A percentile compares a stretch with the other conserved stretches of the same genome.
Conservation (phyloP, 1,140 invertebrate genomes). For the Heliconius melpomene region DNA sequence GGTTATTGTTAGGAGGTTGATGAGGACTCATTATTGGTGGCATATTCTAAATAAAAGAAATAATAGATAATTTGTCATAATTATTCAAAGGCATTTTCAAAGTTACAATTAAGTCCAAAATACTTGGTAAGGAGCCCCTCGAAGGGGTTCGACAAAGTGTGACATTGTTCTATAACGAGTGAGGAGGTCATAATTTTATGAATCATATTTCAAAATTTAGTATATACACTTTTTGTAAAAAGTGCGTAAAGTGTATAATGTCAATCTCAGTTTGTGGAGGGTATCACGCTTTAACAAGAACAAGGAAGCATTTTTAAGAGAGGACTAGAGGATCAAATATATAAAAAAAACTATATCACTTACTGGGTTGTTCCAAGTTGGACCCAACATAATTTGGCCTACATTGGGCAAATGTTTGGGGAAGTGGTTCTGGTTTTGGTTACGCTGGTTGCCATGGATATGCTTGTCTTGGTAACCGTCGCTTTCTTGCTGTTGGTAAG, state of each 20-base stretch:
- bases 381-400: conserved; percentile 44
- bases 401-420: conserved; percentile 45
- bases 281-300: no score
- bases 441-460: conserved; percentile 46
- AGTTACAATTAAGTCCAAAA: no score
- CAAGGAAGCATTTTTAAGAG: neutral
- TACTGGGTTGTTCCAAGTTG: conserved; percentile 49
- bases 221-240: no score
- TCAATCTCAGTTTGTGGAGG: no score
- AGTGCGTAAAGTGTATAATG: no score
- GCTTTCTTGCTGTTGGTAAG: neutral
- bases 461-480: conserved; percentile 27
- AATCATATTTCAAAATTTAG: no score
- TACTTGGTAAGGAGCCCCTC: no score
- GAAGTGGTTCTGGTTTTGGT: conserved; percentile 38
- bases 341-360: neutral
- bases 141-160: no score
- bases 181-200: no score
- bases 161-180: no score
- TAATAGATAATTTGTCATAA: neutral
- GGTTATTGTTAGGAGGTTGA: neutral
- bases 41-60: neutral
- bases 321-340: no score
- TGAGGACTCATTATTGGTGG: neutral
- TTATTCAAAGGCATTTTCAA: no score